A percentile compares a stretch with the other conserved stretches of the same genome.
Evolutionary conservation across 2,797 vertebrate genomes (phyloP).

Genomic region (Pelochelys cantorii): DNA sequence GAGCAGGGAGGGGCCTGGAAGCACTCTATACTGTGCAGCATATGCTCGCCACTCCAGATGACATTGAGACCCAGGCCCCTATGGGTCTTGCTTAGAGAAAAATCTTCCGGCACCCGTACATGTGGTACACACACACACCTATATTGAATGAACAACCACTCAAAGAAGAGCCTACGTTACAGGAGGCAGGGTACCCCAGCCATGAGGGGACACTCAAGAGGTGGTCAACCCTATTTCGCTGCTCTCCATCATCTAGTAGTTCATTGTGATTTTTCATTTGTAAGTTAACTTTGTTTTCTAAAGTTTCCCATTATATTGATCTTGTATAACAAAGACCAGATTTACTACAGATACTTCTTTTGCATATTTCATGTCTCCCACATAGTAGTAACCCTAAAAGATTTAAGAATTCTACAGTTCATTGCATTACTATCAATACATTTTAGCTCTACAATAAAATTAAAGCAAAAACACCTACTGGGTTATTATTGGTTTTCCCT

Average conservation of each 20-base stretch:
- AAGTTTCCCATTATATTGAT: not conserved
- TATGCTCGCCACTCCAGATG: too few relatives aligned
- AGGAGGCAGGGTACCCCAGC: not conserved
- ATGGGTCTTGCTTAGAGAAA: too few relatives aligned
- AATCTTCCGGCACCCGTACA: too few relatives aligned
- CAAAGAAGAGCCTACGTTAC: not conserved
- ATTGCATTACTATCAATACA: not conserved
- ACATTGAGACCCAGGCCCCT: too few relatives aligned
- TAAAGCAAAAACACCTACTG: constrained; percentile 83
- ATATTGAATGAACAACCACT: too few relatives aligned
- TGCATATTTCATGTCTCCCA: not conserved
- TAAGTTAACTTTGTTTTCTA: not conserved
- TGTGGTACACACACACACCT: too few relatives aligned
- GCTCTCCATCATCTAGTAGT: not conserved
- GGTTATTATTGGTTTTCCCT: constrained; percentile 91
- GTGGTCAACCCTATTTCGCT: not conserved
- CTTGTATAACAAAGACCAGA: not conserved
- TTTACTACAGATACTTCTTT: not conserved
- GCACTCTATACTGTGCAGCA: too few relatives aligned
- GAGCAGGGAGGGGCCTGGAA: too few relatives aligned
- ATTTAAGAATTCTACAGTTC: not conserved
- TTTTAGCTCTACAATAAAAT: not conserved
- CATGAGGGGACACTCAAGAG: not conserved
- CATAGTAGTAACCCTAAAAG: not conserved
- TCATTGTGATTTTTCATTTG: not conserved